These are phyloP conservation scores for Drosophila neocordata DNA, from an alignment of 1,140 invertebrate species.

Conservation along the genomic window DNA sequence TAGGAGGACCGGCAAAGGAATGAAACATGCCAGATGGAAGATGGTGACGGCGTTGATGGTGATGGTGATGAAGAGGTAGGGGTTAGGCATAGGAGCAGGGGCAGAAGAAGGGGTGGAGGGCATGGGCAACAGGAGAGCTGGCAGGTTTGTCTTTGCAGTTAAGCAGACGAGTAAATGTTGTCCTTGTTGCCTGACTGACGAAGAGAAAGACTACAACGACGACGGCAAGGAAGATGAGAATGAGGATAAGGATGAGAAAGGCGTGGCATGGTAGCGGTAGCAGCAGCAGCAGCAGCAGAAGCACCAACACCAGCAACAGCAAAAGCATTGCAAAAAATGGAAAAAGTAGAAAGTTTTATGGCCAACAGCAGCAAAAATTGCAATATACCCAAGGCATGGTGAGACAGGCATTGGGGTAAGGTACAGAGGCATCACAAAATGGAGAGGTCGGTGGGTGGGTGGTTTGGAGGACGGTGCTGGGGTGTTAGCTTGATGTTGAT, in stretches of 20 bases:
- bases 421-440: not conserved
- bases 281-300: conserved; percentile 25
- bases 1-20: too few species aligned
- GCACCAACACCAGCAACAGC: conserved; percentile 16
- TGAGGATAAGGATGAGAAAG: conserved; percentile 37
- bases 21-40: not conserved
- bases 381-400: conserved; percentile 64
- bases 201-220: conserved; percentile 20
- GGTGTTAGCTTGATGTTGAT: conserved; percentile 29
- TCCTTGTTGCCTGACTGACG: conserved; percentile 59
- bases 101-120: conserved; percentile 16
- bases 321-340: conserved; percentile 37
- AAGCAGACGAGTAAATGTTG: conserved; percentile 80
- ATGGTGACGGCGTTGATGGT: not conserved
- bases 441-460: not conserved
- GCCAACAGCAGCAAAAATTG: conserved; percentile 78
- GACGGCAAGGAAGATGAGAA: conserved; percentile 36
- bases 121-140: conserved; percentile 16
- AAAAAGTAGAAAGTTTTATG: conserved; percentile 78
- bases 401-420: not conserved
- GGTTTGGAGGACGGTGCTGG: not conserved
- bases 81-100: too few species aligned
- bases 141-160: conserved; percentile 77
- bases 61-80: not conserved
- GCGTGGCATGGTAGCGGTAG: conserved; percentile 40